Evolutionary conservation across 2,113 vertebrate species (phyloP).

Genomic region (Mobula birostris): DNA sequence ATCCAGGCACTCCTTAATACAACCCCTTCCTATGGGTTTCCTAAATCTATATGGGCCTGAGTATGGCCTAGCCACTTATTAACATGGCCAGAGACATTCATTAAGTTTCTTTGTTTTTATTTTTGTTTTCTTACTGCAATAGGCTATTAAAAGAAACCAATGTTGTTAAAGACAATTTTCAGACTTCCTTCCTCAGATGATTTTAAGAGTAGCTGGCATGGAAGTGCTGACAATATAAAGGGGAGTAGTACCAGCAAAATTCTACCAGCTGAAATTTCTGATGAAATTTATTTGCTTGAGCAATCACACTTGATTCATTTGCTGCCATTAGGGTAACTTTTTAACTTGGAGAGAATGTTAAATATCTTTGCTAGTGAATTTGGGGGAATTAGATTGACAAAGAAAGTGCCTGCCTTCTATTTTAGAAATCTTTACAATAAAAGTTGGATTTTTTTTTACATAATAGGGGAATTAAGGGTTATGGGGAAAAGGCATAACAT

Average conservation of each 20-base stretch:
- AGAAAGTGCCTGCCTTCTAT: neutral
- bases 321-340: no score
- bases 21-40: neutral
- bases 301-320: no score
- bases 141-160: neutral
- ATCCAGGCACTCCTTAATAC: neutral
- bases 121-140: neutral
- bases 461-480: no score
- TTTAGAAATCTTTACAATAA: no score
- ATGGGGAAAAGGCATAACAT: no score
- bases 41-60: neutral
- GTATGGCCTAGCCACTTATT: neutral
- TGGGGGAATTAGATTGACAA: neutral
- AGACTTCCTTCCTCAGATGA: neutral
- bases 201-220: neutral
- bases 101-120: neutral
- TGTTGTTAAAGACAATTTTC: neutral
- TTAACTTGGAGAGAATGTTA: neutral
- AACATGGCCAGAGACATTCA: neutral
- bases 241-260: no score
- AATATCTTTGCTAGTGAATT: neutral
- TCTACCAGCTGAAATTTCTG: neutral
- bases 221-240: neutral
- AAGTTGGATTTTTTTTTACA: no score
- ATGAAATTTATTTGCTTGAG: no score